Percentiles rank a stretch among this genome's conserved stretches.
These are phyloP conservation scores for Eupithecia abbreviata DNA, from an alignment of 2,888 invertebrate species.

Conservation along the genomic window DNA sequence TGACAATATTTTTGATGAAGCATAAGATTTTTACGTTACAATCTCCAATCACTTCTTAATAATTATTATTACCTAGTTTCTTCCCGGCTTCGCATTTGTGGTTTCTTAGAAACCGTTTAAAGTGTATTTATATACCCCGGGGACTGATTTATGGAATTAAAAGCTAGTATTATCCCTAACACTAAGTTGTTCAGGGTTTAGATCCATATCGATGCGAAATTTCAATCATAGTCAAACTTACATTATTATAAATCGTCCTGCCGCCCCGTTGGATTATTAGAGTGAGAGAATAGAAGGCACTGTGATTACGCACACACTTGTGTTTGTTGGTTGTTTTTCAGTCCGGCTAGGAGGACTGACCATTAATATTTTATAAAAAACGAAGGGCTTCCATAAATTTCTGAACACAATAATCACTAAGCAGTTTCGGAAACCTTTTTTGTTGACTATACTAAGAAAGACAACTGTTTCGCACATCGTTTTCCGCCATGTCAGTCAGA, in stretches of 20 bases:
- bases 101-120: neutral
- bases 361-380: neutral
- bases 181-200: neutral
- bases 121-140: neutral
- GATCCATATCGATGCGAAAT: neutral
- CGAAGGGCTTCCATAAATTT: neutral
- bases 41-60: neutral
- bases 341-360: too few relatives aligned
- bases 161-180: neutral
- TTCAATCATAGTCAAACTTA: neutral
- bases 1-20: too few relatives aligned
- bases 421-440: neutral
- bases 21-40: neutral
- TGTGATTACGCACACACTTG: too few relatives aligned
- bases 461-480: neutral
- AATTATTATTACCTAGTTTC: neutral
- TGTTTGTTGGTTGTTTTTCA: too few relatives aligned
- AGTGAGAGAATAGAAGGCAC: too few relatives aligned
- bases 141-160: neutral
- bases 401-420: neutral
- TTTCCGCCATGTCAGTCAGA: constrained; percentile 7
- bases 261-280: too few relatives aligned
- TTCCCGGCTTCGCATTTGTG: neutral
- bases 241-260: neutral
- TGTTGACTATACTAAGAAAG: neutral